Conservation (phyloP, 2,113 vertebrate genomes). For the Guaruba guarouba region DNA sequence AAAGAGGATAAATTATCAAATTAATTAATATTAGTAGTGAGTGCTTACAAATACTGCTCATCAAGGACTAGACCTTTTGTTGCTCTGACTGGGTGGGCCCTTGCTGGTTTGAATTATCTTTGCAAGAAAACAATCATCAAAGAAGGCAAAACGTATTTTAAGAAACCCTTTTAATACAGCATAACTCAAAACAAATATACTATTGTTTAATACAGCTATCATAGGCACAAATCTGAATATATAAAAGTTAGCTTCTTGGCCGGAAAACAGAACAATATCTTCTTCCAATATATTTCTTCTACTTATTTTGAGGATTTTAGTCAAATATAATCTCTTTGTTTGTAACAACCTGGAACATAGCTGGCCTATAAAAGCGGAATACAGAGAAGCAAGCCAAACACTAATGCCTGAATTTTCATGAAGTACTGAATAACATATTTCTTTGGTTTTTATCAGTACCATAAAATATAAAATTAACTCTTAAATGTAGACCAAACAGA, state of each 20-base stretch:
- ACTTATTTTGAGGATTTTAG: not conserved
- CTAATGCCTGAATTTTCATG: not conserved
- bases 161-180: slow-evolving; percentile 36
- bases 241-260: slow-evolving; percentile 13
- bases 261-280: slow-evolving; percentile 20
- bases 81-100: not conserved
- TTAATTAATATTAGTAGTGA: slow-evolving; percentile 67
- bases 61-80: not conserved
- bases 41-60: slow-evolving; percentile 58
- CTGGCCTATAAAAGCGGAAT: not conserved
- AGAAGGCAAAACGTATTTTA: slow-evolving; percentile 42
- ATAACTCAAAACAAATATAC: slow-evolving; percentile 14
- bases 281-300: not conserved
- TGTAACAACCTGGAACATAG: not conserved
- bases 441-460: not conserved
- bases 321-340: not conserved
- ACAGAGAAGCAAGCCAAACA: not conserved
- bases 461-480: not conserved
- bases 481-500: not conserved
- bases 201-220: slow-evolving; percentile 38
- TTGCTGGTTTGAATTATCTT: slow-evolving; percentile 59
- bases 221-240: not conserved
- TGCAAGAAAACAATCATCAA: slow-evolving; percentile 46
- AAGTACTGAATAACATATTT: not conserved
- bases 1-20: slow-evolving; percentile 48